These are phyloP conservation scores for Acanthurus tractus DNA, from an alignment of 2,797 vertebrate species.

Conservation along the genomic window DNA sequence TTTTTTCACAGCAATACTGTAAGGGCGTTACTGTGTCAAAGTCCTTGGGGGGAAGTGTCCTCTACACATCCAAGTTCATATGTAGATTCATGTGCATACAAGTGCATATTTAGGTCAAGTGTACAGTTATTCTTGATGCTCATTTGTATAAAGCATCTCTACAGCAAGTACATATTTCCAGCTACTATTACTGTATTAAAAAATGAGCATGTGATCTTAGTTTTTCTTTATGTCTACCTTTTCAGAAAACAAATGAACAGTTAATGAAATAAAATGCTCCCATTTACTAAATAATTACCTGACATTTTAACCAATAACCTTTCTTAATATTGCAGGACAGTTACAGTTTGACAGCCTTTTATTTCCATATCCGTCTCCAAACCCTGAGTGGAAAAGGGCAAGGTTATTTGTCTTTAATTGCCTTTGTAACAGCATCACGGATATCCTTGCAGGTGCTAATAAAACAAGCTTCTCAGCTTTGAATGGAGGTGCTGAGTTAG, in stretches of 20 bases:
- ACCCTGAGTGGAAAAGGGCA: not conserved
- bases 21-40: not conserved
- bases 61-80: no score
- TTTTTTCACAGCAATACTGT: not conserved
- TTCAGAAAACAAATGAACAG: conserved; percentile 4
- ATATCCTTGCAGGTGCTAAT: conserved; percentile 66
- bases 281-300: not conserved
- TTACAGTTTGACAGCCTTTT: conserved; percentile 12
- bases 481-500: conserved; percentile 60
- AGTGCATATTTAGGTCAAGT: not conserved
- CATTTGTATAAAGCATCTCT: not conserved
- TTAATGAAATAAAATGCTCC: not conserved
- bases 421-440: conserved; percentile 47
- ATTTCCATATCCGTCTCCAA: conserved; percentile 9
- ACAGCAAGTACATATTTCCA: not conserved
- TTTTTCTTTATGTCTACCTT: not conserved
- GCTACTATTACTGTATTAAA: not conserved
- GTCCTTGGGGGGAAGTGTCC: no score
- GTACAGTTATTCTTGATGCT: not conserved
- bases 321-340: conserved; percentile 10
- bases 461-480: conserved; percentile 57
- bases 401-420: conserved; percentile 54
- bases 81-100: not conserved
- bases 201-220: not conserved
- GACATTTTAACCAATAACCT: conserved; percentile 5